phyloP scores from a whole-genome alignment of 1,140 invertebrate genomes.

The Paracyclopina nana region DNA sequence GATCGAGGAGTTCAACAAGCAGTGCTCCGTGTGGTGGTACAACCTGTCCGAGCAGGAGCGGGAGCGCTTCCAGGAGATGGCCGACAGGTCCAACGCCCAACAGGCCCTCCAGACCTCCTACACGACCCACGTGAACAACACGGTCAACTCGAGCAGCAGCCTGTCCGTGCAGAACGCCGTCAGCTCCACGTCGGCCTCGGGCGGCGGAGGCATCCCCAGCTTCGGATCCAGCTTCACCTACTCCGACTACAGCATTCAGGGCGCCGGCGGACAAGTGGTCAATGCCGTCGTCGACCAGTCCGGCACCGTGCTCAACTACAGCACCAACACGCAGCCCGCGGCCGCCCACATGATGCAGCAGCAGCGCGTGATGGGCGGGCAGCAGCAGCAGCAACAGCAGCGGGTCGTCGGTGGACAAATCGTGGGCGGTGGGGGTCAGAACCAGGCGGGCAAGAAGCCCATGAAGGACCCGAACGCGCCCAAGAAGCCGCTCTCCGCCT shows the following conservation, averaged over 20 bases:
- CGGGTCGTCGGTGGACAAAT: constrained; percentile 34
- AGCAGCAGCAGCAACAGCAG: constrained; percentile 6
- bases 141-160: background rate
- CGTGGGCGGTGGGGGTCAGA: constrained; percentile 88
- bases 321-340: background rate
- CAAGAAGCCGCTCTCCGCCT: constrained; percentile 85
- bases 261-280: constrained; percentile 8
- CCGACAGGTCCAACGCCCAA: constrained; percentile 86
- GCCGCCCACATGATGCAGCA: background rate
- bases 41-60: constrained; percentile 98
- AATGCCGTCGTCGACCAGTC: constrained; percentile 15
- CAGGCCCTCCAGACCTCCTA: constrained; percentile 32
- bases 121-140: constrained; percentile 2
- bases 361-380: background rate
- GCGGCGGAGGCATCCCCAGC: background rate
- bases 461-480: constrained; percentile 96
- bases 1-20: constrained; percentile 96
- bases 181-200: constrained; percentile 3
- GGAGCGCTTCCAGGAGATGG: constrained; percentile 95
- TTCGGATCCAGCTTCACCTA: constrained; percentile 16
- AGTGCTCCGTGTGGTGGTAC: constrained; percentile 98
- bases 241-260: constrained; percentile 9
- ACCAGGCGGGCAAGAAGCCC: constrained; percentile 69
- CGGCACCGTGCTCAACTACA: constrained; percentile 9
- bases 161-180: constrained; percentile 1